Percentiles rank a stretch among this genome's conserved stretches.
Conservation (phyloP, 35 echinoderm and acorn worm genomes). For the Chiridota heheva region DNA sequence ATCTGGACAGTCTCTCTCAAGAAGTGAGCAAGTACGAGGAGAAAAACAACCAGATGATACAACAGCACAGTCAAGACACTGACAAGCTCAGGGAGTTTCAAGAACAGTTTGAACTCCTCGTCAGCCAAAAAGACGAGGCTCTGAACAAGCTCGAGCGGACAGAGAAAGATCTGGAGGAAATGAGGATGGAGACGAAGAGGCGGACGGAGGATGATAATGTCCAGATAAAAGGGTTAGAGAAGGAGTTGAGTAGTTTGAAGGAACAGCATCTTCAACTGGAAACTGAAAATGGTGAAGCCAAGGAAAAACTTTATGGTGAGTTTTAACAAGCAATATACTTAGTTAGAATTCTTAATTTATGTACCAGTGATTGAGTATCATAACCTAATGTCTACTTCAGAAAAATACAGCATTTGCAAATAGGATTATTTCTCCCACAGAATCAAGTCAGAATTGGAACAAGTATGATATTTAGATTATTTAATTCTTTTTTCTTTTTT, state of each 20-base stretch:
- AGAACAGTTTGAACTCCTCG: slow-evolving; percentile 9
- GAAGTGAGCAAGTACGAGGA: neutral
- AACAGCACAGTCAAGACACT: slow-evolving; percentile 32
- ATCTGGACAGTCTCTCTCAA: slow-evolving; percentile 44
- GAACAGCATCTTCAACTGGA: slow-evolving; percentile 4
- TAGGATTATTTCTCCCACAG: no score
- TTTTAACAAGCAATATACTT: no score
- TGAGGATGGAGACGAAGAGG: neutral
- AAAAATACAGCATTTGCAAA: no score
- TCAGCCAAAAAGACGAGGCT: no score
- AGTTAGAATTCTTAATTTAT: no score
- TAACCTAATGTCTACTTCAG: no score
- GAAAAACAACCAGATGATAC: slow-evolving; percentile 30
- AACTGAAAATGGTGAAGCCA: neutral
- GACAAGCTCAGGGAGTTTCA: slow-evolving; percentile 28
- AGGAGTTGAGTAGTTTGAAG: neutral
- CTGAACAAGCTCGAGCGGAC: slow-evolving; percentile 24
- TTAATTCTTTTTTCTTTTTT: no score
- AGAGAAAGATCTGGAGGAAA: slow-evolving; percentile 44
- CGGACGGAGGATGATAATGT: neutral
- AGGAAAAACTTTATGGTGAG: slow-evolving; percentile 11
- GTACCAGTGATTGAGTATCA: no score
- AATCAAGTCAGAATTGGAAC: no score
- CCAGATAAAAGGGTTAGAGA: neutral
- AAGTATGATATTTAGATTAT: no score